Conservation (phyloP, 2,888 invertebrate genomes). For the Polyploca ridens region DNA sequence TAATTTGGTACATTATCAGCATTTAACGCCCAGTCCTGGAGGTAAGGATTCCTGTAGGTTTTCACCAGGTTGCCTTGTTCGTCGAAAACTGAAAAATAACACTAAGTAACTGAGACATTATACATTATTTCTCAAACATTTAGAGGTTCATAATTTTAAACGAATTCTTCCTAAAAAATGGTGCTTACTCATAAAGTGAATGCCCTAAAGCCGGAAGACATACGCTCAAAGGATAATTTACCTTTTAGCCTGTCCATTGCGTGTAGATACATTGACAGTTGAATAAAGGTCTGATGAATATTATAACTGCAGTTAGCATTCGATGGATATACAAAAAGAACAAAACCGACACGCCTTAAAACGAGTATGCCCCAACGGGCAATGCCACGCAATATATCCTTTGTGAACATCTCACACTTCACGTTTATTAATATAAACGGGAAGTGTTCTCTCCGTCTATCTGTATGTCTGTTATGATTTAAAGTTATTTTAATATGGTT, state of each 20-base stretch:
- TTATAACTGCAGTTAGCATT: conserved; percentile 27
- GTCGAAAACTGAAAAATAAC: conserved; percentile 68
- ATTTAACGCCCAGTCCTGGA: conserved; percentile 57
- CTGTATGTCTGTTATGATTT: background rate
- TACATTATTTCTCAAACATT: too few relatives aligned
- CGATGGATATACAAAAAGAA: conserved; percentile 31
- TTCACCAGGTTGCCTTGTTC: conserved; percentile 72
- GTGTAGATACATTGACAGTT: conserved; percentile 31
- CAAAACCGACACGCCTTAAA: background rate
- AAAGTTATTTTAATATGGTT: background rate
- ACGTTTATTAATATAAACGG: background rate
- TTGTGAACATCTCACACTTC: conserved; percentile 5
- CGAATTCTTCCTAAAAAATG: background rate
- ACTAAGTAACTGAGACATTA: too few relatives aligned
- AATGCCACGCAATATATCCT: background rate
- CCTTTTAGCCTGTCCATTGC: background rate
- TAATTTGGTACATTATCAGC: conserved; percentile 59
- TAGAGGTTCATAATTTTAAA: too few relatives aligned
- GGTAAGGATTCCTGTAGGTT: conserved; percentile 62
- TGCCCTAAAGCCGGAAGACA: background rate
- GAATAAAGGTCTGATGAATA: conserved; percentile 30
- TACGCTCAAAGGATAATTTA: background rate
- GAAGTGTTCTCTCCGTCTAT: background rate
- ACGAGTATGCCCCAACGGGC: background rate
- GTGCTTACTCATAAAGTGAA: background rate